Evolutionary conservation across 1,140 invertebrate species (phyloP).

Genomic region (Andricus grossulariae): DNA sequence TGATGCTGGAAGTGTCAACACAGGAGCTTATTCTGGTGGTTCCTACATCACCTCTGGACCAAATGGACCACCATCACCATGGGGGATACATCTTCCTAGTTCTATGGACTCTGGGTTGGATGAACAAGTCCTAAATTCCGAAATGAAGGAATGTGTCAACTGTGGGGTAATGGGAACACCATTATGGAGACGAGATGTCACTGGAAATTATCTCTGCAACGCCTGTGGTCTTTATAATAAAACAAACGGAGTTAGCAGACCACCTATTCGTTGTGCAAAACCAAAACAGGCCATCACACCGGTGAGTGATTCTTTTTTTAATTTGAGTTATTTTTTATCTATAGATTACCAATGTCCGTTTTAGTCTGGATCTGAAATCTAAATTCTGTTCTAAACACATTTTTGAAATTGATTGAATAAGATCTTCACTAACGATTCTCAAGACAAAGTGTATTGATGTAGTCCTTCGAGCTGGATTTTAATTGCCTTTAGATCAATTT

Average conservation of each 20-base stretch:
- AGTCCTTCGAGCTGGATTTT: no score
- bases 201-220: slow-evolving; percentile 93
- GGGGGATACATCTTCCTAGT: slow-evolving; percentile 55
- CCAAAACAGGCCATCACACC: slow-evolving; percentile 75
- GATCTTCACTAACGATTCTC: no score
- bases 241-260: slow-evolving; percentile 91
- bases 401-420: no score
- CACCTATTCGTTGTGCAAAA: slow-evolving; percentile 77
- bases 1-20: slow-evolving; percentile 52
- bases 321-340: not conserved
- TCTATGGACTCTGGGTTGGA: slow-evolving; percentile 64
- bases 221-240: slow-evolving; percentile 90
- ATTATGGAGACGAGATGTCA: slow-evolving; percentile 91
- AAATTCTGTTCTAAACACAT: no score
- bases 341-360: no score
- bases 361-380: no score
- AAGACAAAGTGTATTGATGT: no score
- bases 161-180: slow-evolving; percentile 91
- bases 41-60: slow-evolving; percentile 57
- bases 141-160: slow-evolving; percentile 91
- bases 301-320: slow-evolving; percentile 55
- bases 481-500: no score
- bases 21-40: slow-evolving; percentile 63
- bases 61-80: slow-evolving; percentile 60
- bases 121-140: slow-evolving; percentile 63